Evolutionary conservation across 1,140 invertebrate species (phyloP), one percentile per base, ranked within the genome.

Genomic region (Portunus trituberculatus): DNA sequence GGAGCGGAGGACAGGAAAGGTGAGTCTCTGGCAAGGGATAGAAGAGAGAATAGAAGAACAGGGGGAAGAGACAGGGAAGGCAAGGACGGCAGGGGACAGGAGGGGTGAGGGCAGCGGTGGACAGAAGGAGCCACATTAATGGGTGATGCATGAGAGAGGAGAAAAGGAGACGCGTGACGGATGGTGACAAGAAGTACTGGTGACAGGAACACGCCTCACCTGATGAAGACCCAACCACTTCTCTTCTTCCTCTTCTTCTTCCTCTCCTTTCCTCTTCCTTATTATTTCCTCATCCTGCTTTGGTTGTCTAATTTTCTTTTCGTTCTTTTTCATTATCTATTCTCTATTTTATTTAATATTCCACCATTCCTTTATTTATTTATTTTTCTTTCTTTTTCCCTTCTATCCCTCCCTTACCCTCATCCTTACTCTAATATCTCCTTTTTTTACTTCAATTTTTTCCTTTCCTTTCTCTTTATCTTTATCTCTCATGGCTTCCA

Each of bases 181-280:
- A 88, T 88, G 86, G 86, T n/a, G 86, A 88, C 86, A 88, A 32
- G 86, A n/a, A n/a, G 67, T 76, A n/a, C 67, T n/a, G 67, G 67
- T 87, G 86, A 88, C 29, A 88, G 45, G n/a, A 32, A 88, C 86
- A 88, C 0, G 86, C 12, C 28, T 20, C 31, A 25, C 10, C 86
- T 87, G 86, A 87, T 87, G 86, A 87, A 88, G 20, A 88, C 29
- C 31, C 86, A n/a, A 88, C 86, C 31, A 6, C 29, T 25, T 6
- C 83, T 88, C 86, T 48, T 32, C 39, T 48, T 32, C 48, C 14
- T 29, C 28, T n/a, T n/a, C 20, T 76, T 20, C 67, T 76, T n/a
- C 20, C 6, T 6, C 4, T 48, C 14, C 20, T 52, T 31, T 28
- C 45, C n/a, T 12, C 32, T 14, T 31, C 32, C n/a, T 14, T 86